phyloP scores from a whole-genome alignment of 1,140 invertebrate genomes.

The Trachymyrmex cornetzi region DNA sequence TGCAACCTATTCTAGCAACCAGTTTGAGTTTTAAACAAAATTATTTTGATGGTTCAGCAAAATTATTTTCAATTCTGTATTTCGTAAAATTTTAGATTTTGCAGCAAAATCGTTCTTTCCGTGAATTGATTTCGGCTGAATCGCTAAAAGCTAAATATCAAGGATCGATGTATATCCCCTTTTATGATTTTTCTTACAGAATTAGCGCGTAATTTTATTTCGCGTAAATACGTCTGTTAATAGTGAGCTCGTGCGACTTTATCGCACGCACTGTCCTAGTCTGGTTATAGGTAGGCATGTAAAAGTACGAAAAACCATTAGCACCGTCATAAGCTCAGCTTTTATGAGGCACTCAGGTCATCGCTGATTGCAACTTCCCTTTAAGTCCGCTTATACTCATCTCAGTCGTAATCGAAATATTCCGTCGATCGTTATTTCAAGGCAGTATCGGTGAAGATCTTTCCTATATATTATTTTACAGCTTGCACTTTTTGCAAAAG shows the following conservation, averaged over 20 bases:
- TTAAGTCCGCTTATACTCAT: neutral
- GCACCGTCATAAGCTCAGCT: constrained; percentile 19
- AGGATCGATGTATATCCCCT: neutral
- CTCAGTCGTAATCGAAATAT: constrained; percentile 11
- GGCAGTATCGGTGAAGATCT: neutral
- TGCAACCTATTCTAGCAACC: no score
- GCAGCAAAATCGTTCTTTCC: no score
- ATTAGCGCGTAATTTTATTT: neutral
- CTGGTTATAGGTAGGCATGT: neutral
- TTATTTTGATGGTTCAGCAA: no score
- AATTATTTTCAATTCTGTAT: no score
- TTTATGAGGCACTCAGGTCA: constrained; percentile 34
- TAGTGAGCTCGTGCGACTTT: constrained; percentile 16
- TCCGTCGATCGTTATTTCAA: constrained; percentile 18
- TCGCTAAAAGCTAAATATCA: neutral
- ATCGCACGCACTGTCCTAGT: constrained; percentile 22
- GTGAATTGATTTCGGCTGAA: neutral
- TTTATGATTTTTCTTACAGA: neutral
- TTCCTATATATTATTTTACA: neutral
- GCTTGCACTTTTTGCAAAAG: neutral
- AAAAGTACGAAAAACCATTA: constrained; percentile 45
- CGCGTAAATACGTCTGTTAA: neutral
- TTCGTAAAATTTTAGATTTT: no score
- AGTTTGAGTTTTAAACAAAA: no score
- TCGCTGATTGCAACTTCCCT: constrained; percentile 26